A percentile compares a stretch with the other conserved stretches of the same genome.
These are phyloP conservation scores for Amphiura filiformis DNA, from an alignment of 35 echinoderm and acorn worm species.

Conservation along the genomic window DNA sequence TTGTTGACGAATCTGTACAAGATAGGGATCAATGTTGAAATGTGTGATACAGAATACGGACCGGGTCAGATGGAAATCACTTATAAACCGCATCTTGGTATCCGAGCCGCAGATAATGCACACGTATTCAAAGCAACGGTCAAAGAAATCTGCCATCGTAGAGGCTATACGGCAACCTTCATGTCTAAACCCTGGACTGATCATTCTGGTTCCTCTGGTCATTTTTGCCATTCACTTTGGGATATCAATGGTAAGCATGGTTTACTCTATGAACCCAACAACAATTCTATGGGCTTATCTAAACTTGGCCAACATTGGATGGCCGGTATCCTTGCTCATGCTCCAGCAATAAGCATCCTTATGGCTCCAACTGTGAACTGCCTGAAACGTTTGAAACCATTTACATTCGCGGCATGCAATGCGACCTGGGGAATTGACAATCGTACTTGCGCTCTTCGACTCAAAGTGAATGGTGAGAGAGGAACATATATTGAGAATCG, in stretches of 20 bases:
- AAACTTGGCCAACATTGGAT: constrained; percentile 63
- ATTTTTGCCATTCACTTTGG: constrained; percentile 80
- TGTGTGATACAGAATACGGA: constrained; percentile 33
- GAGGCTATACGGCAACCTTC: constrained; percentile 52
- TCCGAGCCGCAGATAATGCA: constrained; percentile 56
- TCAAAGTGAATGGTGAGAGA: constrained; percentile 38
- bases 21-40: constrained; percentile 55
- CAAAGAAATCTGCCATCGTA: constrained; percentile 65
- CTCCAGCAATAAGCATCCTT: constrained; percentile 49
- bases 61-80: constrained; percentile 60
- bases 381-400: constrained; percentile 14
- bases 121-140: constrained; percentile 54
- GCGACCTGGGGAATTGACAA: constrained; percentile 78
- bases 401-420: constrained; percentile 38
- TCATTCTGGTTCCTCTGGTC: constrained; percentile 38
- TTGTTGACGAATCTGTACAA: constrained; percentile 1
- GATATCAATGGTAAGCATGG: constrained; percentile 19
- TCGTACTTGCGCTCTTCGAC: constrained; percentile 52
- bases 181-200: constrained; percentile 61
- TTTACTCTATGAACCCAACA: constrained; percentile 23
- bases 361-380: constrained; percentile 69
- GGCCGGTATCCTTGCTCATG: constrained; percentile 67
- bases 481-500: constrained; percentile 82
- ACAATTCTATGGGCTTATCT: constrained; percentile 25
- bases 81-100: constrained; percentile 59